Conservation (phyloP, 2,797 vertebrate species). For the Chrosomus eos region DNA sequence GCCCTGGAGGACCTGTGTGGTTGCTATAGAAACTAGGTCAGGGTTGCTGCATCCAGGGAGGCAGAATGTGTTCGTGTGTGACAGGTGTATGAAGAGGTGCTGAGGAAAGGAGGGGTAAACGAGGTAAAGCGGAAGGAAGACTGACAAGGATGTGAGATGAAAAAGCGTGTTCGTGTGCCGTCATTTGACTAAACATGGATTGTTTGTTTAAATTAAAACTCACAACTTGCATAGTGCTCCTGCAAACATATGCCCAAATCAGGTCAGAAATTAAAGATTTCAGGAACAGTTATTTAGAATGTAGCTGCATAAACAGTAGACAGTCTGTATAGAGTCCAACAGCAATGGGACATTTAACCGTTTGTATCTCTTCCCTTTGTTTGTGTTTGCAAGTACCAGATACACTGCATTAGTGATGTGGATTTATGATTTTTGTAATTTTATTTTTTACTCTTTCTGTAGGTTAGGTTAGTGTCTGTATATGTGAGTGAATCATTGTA, state of each 20-base stretch:
- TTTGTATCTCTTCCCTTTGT: neutral
- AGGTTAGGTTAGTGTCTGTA: neutral
- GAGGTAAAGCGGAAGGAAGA: constrained; percentile 40
- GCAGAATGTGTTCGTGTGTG: constrained; percentile 60
- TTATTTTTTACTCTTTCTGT: neutral
- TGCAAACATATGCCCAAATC: neutral
- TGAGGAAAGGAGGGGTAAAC: constrained; percentile 29
- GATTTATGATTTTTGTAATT: neutral
- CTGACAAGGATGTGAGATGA: constrained; percentile 53
- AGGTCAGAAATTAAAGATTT: neutral
- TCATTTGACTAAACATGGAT: constrained; percentile 17
- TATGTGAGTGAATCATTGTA: neutral
- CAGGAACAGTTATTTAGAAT: neutral
- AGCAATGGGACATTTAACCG: too few species aligned
- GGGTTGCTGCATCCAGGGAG: constrained; percentile 67
- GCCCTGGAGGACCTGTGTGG: constrained; percentile 54
- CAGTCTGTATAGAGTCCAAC: too few species aligned
- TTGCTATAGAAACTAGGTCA: constrained; percentile 77
- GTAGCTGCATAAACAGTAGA: too few species aligned
- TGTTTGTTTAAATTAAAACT: constrained; percentile 28
- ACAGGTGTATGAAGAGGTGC: constrained; percentile 61
- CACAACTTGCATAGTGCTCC: neutral
- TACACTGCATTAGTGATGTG: neutral
- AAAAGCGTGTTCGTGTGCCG: constrained; percentile 20
- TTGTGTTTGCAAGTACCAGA: neutral